Evolutionary conservation across 2,888 invertebrate genomes (phyloP).

Genomic region (Hypomecis punctinalis): DNA sequence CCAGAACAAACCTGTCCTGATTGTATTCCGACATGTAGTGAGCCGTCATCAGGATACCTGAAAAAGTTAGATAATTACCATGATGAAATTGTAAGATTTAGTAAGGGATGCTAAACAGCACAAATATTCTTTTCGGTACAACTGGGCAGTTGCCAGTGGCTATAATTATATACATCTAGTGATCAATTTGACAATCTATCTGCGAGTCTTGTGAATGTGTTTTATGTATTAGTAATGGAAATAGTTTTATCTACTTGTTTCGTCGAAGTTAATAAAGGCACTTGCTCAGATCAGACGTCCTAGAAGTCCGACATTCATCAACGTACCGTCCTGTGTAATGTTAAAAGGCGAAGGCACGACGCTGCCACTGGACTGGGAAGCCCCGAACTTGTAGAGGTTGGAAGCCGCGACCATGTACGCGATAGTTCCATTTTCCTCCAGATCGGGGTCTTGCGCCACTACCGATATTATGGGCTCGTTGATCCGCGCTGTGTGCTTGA

Average conservation of each 20-base stretch:
- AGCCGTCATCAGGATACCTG: slow-evolving; percentile 88
- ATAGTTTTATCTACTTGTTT: too few species aligned
- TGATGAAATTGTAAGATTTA: background rate
- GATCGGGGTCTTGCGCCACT: slow-evolving; percentile 92
- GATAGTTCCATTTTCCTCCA: slow-evolving; percentile 92
- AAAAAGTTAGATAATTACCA: slow-evolving; percentile 4
- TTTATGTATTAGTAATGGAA: too few species aligned
- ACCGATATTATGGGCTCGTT: slow-evolving; percentile 91
- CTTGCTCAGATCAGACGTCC: too few species aligned
- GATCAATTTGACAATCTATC: too few species aligned
- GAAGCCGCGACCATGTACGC: slow-evolving; percentile 93
- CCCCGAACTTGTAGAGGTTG: slow-evolving; percentile 92
- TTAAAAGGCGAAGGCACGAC: slow-evolving; percentile 96
- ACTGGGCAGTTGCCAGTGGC: too few species aligned
- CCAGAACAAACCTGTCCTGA: slow-evolving; percentile 93
- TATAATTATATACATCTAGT: too few species aligned
- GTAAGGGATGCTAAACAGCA: too few species aligned
- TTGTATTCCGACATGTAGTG: slow-evolving; percentile 95
- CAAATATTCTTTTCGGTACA: too few species aligned
- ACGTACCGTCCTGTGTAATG: slow-evolving; percentile 88
- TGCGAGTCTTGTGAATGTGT: too few species aligned
- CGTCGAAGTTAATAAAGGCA: too few species aligned
- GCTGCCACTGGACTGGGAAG: slow-evolving; percentile 91
- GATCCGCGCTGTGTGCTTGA: slow-evolving; percentile 91
- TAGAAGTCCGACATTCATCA: too few species aligned